phyloP scores from a whole-genome alignment of 2,797 vertebrate species.

The Mareca penelope region DNA sequence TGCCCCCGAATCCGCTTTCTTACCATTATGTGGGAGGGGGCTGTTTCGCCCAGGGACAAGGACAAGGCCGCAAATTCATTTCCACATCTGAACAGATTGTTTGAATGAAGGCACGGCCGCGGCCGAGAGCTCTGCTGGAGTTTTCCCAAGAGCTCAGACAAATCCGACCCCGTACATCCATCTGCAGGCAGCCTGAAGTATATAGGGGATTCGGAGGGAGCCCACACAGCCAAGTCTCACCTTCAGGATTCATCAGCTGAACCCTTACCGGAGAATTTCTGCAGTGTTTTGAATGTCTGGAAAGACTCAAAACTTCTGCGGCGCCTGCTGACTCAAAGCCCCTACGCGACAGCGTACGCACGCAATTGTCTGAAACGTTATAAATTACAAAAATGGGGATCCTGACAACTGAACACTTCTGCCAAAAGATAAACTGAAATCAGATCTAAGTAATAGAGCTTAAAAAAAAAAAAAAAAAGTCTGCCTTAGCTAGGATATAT shows the following conservation, averaged over 20 bases:
- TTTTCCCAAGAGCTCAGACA: background rate
- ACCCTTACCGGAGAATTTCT: background rate
- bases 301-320: background rate
- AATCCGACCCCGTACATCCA: background rate
- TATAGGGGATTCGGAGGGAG: too few relatives aligned
- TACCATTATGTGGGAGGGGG: background rate
- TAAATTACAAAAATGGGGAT: background rate
- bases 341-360: accelerated
- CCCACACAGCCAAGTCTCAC: background rate
- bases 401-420: background rate
- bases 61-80: background rate
- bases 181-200: background rate
- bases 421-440: background rate
- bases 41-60: background rate
- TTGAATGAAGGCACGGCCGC: background rate
- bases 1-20: background rate
- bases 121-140: background rate
- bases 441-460: background rate
- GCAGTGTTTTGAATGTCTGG: background rate
- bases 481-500: background rate
- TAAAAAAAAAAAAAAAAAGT: background rate
- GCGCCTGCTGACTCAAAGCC: background rate
- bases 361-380: background rate
- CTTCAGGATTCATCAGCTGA: background rate
- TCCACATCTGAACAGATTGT: background rate